Evolutionary conservation across 53 echinoderm and acorn worm species (phyloP), one percentile per base, ranked within the genome.

Genomic region (Henricia sp.): DNA sequence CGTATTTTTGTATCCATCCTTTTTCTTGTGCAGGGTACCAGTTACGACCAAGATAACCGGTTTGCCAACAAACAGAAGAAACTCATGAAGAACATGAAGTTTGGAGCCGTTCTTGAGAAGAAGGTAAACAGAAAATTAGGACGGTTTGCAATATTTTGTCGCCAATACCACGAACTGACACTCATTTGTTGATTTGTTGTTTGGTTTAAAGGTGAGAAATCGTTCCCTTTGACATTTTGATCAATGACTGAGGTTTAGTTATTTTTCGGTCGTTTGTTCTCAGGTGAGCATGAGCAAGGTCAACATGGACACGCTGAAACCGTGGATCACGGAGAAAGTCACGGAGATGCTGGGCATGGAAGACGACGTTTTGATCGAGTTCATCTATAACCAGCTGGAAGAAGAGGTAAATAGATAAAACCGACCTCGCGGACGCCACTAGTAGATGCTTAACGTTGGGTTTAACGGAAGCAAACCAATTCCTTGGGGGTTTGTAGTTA

Each of bases 51-150:
- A 83, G 99, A 99, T 71, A 99, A 99, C 64, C 85, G 99, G 53
- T 99, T 99, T 91, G 92, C 94, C 24, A 99, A 99, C 84, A 99
- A 99, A 70, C 94, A 99, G 89, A 99, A 99, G 92, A 99, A 99
- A 78, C 82, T 99, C 17, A 72, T 99, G 71, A 94, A 91, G 69
- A 90, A 90, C 37, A 85, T 99, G 69, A 99, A 99, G 74, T 99
- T 99, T 92, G 86, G 88, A 42, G 77, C 95, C 27, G 83, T 95
- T 37, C 77, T 99, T 46, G 99, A 99, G 59, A 94, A 91, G 50
- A 94, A 90, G 91, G 96, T 96, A 72, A 52, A 86, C 82, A 28
- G 3, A 37, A 0, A 19, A 33, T 16, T 66, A 25, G 12, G 13
- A 56, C 5, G 1, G n/a, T 56, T 56, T 60, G 13, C 13, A 44